These are phyloP conservation scores for Tetramorium alpestre DNA, from an alignment of 1,140 invertebrate genomes.

Conservation along the genomic window DNA sequence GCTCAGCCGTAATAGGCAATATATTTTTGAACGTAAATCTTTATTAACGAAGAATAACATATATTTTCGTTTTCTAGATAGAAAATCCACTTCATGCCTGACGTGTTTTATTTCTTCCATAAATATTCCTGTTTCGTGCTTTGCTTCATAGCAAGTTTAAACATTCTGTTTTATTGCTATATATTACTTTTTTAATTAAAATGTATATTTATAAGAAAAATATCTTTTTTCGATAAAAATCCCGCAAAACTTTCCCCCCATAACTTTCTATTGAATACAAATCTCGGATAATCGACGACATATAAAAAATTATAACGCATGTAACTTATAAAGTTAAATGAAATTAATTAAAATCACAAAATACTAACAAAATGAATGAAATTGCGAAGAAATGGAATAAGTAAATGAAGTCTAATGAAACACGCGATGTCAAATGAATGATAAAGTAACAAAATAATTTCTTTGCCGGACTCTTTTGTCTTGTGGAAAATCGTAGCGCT, in stretches of 20 bases:
- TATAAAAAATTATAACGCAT: not conserved
- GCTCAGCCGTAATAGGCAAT: not conserved
- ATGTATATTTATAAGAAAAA: slow-evolving; percentile 1
- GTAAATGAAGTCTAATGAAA: slow-evolving; percentile 2
- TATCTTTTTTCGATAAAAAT: not conserved
- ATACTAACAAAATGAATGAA: not conserved
- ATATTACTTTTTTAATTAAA: not conserved
- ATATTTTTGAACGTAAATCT: slow-evolving; percentile 1
- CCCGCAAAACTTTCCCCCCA: no score
- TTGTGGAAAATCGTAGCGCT: slow-evolving; percentile 49
- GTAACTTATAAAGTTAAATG: not conserved
- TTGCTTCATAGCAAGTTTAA: not conserved
- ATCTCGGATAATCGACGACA: not conserved
- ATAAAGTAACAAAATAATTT: not conserved
- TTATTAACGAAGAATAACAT: slow-evolving; percentile 27
- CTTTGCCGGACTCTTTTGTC: not conserved
- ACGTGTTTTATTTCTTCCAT: slow-evolving; percentile 4
- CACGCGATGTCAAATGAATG: not conserved
- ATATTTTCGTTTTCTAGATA: not conserved
- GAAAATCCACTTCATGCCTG: not conserved
- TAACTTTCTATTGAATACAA: not conserved
- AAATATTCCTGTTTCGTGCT: slow-evolving; percentile 10
- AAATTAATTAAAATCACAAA: not conserved
- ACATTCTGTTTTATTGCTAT: not conserved
- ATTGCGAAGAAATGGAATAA: not conserved